Evolutionary conservation across 2,113 vertebrate genomes (phyloP), one percentile per base, ranked within the genome.

Genomic region (Sphyrna mokarran): DNA sequence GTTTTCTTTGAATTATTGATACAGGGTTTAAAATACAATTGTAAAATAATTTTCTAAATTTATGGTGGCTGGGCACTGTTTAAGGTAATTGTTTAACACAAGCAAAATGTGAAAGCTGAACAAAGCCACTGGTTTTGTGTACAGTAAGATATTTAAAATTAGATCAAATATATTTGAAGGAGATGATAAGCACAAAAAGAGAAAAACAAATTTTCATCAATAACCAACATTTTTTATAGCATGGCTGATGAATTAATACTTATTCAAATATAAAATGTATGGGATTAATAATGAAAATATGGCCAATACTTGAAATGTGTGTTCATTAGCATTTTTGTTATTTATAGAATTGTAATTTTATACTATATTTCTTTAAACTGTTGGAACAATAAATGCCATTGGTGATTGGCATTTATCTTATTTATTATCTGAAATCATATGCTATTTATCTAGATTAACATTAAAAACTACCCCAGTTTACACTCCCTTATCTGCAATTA

Each of bases 41-140:
- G n/a, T 95, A 72, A 70, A 95, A 95, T 93, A 29, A 76, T 95
- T 93, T 85, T 95, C 94, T 70, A 95, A 95, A 95, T 43, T 95
- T 48, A 70, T 43, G 68, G 94, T 95, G 94, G 26, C 94, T 95
- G 94, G 94, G 94, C 68, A 76, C 20, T 54, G 94, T 95, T 95
- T 95, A 72, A 70, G 37, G 80, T 83, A 43, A 40, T 54, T 76
- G 94, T 95, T 95, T 95, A 72, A 70, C 54, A 76, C 13, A 43
- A 33, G 26, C 69, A 95, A 54, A 95, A 95, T 70, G 7, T 72
- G 69, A 72, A 72, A 76, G 69, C 70, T 95, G 54, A 63, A 61
- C 29, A 61, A 90, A 61, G 80, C 29, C 54, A 90, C 54, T 29
- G 10, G 29, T 26, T 54, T 90, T n/a, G 54, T 33, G 29, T n/a